Evolutionary conservation across 2,888 invertebrate genomes (phyloP).

Genomic region (Nebria brevicollis): DNA sequence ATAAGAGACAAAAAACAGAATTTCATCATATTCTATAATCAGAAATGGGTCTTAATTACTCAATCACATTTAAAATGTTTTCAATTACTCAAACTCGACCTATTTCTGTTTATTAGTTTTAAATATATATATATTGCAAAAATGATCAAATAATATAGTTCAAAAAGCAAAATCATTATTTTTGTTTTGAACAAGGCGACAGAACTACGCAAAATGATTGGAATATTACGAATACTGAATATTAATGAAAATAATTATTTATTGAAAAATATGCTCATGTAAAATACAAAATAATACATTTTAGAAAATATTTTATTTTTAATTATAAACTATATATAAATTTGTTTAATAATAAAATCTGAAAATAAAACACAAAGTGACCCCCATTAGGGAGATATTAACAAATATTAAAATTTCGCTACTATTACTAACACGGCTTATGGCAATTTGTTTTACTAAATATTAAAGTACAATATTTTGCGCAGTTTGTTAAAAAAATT

Average conservation of each 20-base stretch:
- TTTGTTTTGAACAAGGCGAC: neutral
- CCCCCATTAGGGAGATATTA: too few relatives aligned
- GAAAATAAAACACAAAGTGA: neutral
- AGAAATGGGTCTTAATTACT: neutral
- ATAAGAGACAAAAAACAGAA: neutral
- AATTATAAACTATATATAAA: neutral
- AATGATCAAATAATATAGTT: neutral
- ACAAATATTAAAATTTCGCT: neutral
- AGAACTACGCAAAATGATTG: neutral
- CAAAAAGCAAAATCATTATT: neutral
- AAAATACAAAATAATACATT: constrained; percentile 1
- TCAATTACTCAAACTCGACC: neutral
- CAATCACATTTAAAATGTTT: neutral
- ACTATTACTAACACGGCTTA: neutral
- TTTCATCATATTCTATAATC: neutral
- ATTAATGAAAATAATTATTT: neutral
- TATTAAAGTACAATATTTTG: neutral
- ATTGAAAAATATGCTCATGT: neutral
- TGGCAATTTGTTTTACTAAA: neutral
- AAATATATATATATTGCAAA: neutral
- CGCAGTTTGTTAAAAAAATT: neutral
- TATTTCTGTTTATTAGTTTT: neutral
- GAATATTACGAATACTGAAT: neutral
- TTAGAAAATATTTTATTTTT: neutral
- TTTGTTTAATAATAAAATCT: neutral